Percentiles rank a stretch among this genome's conserved stretches.
Evolutionary conservation across 2,888 invertebrate genomes (phyloP).

Genomic region (Buathra laborator): DNA sequence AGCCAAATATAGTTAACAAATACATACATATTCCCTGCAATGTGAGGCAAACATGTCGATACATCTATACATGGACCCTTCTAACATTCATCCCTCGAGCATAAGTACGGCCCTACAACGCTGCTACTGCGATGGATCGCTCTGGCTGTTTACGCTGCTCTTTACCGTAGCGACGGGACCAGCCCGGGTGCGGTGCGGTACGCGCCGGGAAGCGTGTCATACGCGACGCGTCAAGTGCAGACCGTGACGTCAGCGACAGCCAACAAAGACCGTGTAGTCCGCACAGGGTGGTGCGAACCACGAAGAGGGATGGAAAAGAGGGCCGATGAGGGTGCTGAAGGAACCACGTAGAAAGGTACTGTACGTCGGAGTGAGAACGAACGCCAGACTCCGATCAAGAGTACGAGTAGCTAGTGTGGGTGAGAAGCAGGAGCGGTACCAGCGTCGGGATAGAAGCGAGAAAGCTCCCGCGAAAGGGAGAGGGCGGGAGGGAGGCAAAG

Average conservation of each 20-base stretch:
- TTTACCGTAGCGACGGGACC: conserved; percentile 43
- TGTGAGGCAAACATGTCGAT: not conserved
- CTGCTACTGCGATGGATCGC: conserved; percentile 33
- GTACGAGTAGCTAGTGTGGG: conserved; percentile 7
- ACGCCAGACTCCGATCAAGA: conserved; percentile 40
- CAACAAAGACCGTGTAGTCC: conserved; percentile 69
- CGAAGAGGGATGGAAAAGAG: conserved; percentile 63
- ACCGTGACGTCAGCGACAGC: conserved; percentile 76
- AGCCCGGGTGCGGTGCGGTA: conserved; percentile 62
- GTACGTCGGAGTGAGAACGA: conserved; percentile 17
- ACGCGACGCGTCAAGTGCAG: conserved; percentile 77
- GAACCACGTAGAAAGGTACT: conserved; percentile 1
- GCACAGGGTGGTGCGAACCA: conserved; percentile 48
- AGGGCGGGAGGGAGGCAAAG: conserved; percentile 26
- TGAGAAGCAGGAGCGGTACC: conserved; percentile 8
- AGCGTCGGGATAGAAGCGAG: conserved; percentile 30
- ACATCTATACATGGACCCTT: not conserved
- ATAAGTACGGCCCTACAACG: not conserved
- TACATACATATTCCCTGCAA: not conserved
- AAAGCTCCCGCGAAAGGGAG: conserved; percentile 27
- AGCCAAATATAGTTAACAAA: not conserved
- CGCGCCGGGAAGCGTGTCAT: conserved; percentile 72
- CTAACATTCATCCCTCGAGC: not conserved
- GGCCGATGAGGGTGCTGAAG: conserved; percentile 41
- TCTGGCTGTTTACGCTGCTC: conserved; percentile 26